Evolutionary conservation across 1,140 invertebrate species (phyloP).

Genomic region (Ctenoplectra terminalis): DNA sequence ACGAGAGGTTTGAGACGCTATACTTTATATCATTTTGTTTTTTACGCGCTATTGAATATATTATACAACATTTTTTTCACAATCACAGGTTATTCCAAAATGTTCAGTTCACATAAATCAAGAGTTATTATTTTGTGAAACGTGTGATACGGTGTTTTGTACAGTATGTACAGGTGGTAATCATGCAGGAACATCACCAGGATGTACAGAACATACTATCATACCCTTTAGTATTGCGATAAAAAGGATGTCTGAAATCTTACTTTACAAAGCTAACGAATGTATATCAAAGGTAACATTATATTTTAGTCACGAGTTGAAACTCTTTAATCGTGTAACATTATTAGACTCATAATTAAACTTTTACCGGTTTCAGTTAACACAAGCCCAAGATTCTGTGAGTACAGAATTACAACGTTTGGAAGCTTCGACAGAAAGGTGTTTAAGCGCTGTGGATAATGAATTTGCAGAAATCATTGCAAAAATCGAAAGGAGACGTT

Average conservation of each 20-base stretch:
- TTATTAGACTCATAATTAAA: slow-evolving; percentile 42
- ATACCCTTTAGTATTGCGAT: slow-evolving; percentile 98
- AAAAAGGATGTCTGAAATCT: slow-evolving; percentile 97
- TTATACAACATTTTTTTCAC: slow-evolving; percentile 2
- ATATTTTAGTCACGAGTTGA: background rate
- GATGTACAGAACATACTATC: slow-evolving; percentile 92
- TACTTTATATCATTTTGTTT: background rate
- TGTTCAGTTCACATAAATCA: slow-evolving; percentile 91
- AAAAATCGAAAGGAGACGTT: slow-evolving; percentile 89
- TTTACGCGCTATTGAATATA: background rate
- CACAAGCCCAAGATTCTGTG: slow-evolving; percentile 88
- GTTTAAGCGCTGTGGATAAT: slow-evolving; percentile 89
- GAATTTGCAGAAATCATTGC: slow-evolving; percentile 91
- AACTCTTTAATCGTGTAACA: background rate
- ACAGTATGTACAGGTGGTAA: slow-evolving; percentile 90
- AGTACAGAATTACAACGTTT: slow-evolving; percentile 87
- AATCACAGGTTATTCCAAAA: slow-evolving; percentile 91
- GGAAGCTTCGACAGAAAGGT: slow-evolving; percentile 89
- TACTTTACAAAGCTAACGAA: slow-evolving; percentile 96
- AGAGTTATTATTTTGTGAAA: slow-evolving; percentile 97
- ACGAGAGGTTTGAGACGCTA: slow-evolving; percentile 85
- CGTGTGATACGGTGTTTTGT: slow-evolving; percentile 97
- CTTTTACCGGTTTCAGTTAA: slow-evolving; percentile 82
- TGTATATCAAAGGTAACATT: slow-evolving; percentile 90
- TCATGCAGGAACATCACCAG: slow-evolving; percentile 82